A percentile compares a stretch with the other conserved stretches of the same genome.
Conservation (phyloP, 2,113 vertebrate species). For the Cinclus mexicanus region DNA sequence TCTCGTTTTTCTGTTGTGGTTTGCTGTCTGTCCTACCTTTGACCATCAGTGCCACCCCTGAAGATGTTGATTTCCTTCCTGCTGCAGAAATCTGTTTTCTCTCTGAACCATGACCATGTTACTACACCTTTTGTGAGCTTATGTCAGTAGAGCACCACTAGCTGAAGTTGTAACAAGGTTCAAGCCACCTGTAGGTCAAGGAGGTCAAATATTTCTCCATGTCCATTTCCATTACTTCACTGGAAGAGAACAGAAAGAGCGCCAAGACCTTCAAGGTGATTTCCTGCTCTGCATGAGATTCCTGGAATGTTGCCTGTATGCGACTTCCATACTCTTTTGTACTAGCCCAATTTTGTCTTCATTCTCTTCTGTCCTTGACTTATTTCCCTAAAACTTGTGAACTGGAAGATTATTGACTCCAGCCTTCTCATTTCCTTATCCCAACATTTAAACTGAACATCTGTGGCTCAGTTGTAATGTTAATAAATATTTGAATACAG, state of each 20-base stretch:
- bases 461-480: neutral
- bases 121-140: neutral
- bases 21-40: neutral
- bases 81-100: neutral
- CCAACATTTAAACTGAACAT: neutral
- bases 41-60: neutral
- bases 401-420: neutral
- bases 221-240: neutral
- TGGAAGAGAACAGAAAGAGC: neutral
- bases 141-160: neutral
- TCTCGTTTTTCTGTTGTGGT: neutral
- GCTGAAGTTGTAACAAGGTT: neutral
- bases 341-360: neutral
- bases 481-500: constrained; percentile 37
- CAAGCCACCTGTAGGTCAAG: neutral
- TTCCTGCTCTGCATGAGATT: neutral
- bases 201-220: neutral
- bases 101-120: neutral
- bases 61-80: neutral
- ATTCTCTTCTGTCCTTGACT: neutral
- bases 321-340: neutral
- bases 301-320: neutral
- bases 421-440: neutral
- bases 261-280: neutral
- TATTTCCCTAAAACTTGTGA: neutral